Evolutionary conservation across 2,888 invertebrate genomes (phyloP).

Genomic region (Calephelis perditalis): DNA sequence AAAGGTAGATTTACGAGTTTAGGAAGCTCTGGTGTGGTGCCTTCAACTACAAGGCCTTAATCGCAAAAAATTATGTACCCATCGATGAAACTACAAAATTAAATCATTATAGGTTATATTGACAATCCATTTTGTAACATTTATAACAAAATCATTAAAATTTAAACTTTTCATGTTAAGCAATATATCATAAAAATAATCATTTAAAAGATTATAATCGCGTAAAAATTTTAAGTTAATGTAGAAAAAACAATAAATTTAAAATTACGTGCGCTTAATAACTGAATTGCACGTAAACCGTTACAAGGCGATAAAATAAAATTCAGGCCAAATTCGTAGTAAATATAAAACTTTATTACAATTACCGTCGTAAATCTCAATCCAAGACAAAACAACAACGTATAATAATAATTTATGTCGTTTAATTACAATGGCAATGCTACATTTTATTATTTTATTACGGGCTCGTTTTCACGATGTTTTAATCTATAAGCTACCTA

Average conservation of each 20-base stretch:
- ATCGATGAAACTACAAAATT: no score
- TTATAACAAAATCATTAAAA: no score
- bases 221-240: neutral
- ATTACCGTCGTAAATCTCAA: constrained; percentile 9
- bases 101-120: no score
- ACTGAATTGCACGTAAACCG: constrained; percentile 11
- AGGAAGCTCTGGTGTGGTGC: no score
- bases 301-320: constrained; percentile 13
- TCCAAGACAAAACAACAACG: constrained; percentile 11
- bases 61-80: no score
- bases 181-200: no score
- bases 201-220: neutral
- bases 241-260: neutral
- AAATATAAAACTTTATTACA: constrained; percentile 11
- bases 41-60: no score
- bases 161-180: no score
- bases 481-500: constrained; percentile 10
- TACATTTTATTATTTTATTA: constrained; percentile 14
- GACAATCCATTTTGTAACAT: no score
- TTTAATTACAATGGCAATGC: constrained; percentile 14
- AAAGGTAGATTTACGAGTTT: no score
- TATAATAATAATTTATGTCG: constrained; percentile 13
- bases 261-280: constrained; percentile 6
- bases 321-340: constrained; percentile 12
- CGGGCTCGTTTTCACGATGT: constrained; percentile 13